These are phyloP conservation scores for Lepus townsendii DNA, from an alignment of 2,797 vertebrate genomes.

Conservation along the genomic window DNA sequence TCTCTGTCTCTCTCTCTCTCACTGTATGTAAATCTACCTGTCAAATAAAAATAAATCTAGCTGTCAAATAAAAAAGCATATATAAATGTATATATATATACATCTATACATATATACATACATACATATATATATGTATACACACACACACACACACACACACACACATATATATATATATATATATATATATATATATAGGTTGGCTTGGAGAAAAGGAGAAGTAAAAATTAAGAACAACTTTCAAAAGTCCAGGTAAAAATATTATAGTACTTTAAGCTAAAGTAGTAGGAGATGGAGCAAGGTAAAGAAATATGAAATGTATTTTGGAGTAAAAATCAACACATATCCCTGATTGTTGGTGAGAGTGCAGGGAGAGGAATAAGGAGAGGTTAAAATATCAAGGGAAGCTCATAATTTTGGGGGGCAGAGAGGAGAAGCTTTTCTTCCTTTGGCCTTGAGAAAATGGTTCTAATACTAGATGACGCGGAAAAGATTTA, in stretches of 20 bases:
- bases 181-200: not conserved
- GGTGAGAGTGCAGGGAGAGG: not conserved
- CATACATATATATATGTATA: no score
- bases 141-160: no score
- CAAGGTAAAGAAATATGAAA: not conserved
- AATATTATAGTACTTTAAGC: not conserved
- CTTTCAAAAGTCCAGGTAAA: not conserved
- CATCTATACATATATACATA: no score
- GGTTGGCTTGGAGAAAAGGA: not conserved
- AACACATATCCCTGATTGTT: not conserved
- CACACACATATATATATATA: no score
- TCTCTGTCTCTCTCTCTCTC: no score
- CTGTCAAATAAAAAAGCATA: no score
- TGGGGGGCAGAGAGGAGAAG: rapidly evolving
- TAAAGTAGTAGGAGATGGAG: not conserved
- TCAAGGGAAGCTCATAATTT: not conserved
- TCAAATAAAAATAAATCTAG: no score
- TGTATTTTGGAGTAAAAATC: not conserved
- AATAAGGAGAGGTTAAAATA: not conserved
- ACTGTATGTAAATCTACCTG: no score
- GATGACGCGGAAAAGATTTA: not conserved
- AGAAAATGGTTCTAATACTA: not conserved
- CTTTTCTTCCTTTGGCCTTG: not conserved
- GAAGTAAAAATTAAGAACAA: not conserved
- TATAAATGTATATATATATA: no score